A percentile compares a stretch with the other conserved stretches of the same genome.
Evolutionary conservation across 2,797 vertebrate species (phyloP).

Genomic region (Dendrocincla tyrannina): DNA sequence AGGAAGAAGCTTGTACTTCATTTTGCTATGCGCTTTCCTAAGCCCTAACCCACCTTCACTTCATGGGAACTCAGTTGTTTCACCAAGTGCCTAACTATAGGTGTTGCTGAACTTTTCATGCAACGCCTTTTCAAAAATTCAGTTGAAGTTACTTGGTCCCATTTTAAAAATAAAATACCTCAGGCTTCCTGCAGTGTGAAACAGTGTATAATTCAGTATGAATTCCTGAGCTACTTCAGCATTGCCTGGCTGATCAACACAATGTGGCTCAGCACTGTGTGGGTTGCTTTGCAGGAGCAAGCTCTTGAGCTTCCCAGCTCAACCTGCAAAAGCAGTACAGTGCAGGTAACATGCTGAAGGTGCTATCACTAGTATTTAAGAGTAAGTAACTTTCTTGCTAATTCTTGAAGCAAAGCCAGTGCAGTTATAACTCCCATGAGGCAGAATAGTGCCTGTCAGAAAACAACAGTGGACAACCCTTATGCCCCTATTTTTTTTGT

Average conservation of each 20-base stretch:
- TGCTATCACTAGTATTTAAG: background rate
- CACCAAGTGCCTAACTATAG: background rate
- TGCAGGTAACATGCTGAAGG: background rate
- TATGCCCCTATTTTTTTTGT: background rate
- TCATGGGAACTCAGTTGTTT: background rate
- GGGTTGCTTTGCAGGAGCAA: background rate
- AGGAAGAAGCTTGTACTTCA: background rate
- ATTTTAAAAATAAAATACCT: background rate
- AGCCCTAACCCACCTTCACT: accelerated
- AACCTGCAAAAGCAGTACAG: background rate
- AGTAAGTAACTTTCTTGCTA: background rate
- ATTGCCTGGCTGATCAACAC: background rate
- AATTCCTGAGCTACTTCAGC: background rate
- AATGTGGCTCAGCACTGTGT: accelerated
- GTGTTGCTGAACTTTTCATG: background rate
- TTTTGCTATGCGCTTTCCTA: background rate
- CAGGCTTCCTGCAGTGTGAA: background rate
- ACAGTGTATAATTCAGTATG: background rate
- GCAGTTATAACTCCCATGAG: background rate
- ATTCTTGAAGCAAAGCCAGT: background rate
- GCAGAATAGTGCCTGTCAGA: background rate
- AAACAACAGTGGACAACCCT: background rate
- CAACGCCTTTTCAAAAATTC: background rate
- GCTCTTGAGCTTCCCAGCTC: background rate
- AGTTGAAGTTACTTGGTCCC: background rate